Base-by-base conservation (phyloP, 2,113 vertebrate species). In the Sciurus niger region DNA sequence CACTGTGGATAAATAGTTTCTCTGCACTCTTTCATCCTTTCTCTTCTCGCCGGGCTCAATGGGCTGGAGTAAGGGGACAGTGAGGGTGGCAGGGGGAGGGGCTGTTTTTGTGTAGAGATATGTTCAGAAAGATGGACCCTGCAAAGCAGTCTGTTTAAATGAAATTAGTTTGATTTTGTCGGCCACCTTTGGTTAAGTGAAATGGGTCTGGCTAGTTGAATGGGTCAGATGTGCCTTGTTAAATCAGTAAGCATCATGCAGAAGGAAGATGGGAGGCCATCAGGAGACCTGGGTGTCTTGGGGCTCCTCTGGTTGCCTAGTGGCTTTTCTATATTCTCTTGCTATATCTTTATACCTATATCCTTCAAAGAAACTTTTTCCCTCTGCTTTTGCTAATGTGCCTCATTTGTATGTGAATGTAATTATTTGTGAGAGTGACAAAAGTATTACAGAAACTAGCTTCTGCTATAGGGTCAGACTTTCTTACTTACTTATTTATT, bases 111-210 rank as follows among this genome's bases (percentile, higher is more conserved):
- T 37, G 43, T 55, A 78, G 72, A 88, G 46, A 17, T 37, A 9
- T 40, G 60, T 92, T 32, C 77, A 48, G 76, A 90, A 86, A 83
- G 67, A 65, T 53, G 55, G n/a, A 25, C 10, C 17, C 48, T 58
- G 65, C 17, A 68, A 74, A 97, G 55, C 32, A 76, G 60, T n/a
- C 11, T 48, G 11, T 18, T 40, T 22, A 85, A 58, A 72, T 72
- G 80, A 93, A 93, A 93, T 55, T 74, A 43, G 11, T 63, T 79
- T 85, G 40, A 82, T 93, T 74, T 76, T 17, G 87, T 68, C 1
- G 0, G 18, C 46, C 34, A 0, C 78, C 11, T 90, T 93, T n/a
- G 40, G 48, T 90, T 96, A 74, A 90, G 87, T 53, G 63, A 90
- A 74, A 58, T 32, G 70, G 14, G 0, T 51, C 20, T 58, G 43